A percentile compares a stretch with the other conserved stretches of the same genome.
Evolutionary conservation across 2,797 vertebrate genomes (phyloP).

Genomic region (Megalops cyprinoides): DNA sequence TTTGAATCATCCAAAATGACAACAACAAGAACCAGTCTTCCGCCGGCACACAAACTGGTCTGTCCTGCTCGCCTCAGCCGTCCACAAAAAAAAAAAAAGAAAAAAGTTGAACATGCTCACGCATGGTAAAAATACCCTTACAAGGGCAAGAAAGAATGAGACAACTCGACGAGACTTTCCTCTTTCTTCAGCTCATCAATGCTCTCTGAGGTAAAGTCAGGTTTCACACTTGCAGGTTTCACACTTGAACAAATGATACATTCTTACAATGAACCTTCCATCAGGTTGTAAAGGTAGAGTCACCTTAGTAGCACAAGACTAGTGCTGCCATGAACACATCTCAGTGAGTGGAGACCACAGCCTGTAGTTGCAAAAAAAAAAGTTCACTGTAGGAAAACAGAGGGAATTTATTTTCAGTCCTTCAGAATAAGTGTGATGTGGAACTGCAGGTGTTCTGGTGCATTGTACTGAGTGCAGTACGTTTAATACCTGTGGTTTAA

Average conservation of each 20-base stretch:
- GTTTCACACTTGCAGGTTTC: constrained; percentile 49
- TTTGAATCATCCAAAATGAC: constrained; percentile 33
- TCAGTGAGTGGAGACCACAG: background rate
- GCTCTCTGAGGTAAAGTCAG: constrained; percentile 53
- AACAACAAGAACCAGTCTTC: background rate
- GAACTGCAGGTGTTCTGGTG: background rate
- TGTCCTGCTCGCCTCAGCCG: constrained; percentile 52
- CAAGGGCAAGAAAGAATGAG: constrained; percentile 65
- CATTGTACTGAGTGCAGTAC: background rate
- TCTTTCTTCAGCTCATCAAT: constrained; percentile 68
- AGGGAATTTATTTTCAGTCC: background rate
- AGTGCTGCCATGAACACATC: background rate
- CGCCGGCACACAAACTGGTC: background rate
- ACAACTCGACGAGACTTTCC: constrained; percentile 66
- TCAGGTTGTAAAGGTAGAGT: background rate
- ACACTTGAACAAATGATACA: constrained; percentile 18
- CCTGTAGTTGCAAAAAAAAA: background rate
- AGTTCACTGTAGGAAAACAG: background rate
- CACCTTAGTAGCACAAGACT: too few relatives aligned
- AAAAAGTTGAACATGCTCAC: constrained; percentile 39
- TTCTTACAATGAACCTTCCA: background rate
- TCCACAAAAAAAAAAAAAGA: constrained; percentile 49
- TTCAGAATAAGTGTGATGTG: background rate
- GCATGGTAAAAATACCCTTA: constrained; percentile 65
- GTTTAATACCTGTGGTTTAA: too few relatives aligned